These are phyloP conservation scores for Eublepharis macularius DNA, from an alignment of 2,113 vertebrate species.

Conservation along the genomic window DNA sequence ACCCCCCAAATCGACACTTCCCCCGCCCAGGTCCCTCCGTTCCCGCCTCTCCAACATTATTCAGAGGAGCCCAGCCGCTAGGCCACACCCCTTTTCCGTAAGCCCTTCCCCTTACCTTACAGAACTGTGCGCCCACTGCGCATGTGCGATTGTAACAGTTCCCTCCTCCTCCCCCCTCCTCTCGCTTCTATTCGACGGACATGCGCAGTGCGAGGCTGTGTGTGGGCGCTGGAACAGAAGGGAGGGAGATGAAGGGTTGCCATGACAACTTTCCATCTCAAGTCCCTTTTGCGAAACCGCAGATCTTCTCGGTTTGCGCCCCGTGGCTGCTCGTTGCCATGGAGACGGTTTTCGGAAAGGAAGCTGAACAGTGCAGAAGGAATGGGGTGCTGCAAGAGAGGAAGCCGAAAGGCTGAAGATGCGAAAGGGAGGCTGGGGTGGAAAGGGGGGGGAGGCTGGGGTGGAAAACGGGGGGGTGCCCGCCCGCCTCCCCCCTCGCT, in stretches of 20 bases:
- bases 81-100: neutral
- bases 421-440: neutral
- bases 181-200: neutral
- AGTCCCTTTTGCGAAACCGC: neutral
- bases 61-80: neutral
- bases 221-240: neutral
- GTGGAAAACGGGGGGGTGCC: no score
- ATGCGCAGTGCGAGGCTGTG: neutral
- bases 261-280: slow-evolving; percentile 18
- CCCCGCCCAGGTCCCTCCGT: neutral
- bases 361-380: neutral
- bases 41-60: neutral
- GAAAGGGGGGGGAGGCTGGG: no score
- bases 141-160: slow-evolving; percentile 16
- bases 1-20: neutral
- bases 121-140: neutral
- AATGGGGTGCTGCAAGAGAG: neutral
- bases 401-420: neutral
- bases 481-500: neutral
- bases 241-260: neutral
- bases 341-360: slow-evolving; percentile 2
- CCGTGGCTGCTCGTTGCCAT: neutral
- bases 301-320: neutral
- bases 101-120: slow-evolving; percentile 16
- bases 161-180: neutral